These are phyloP conservation scores for Fissipunctia ypsillon DNA, from an alignment of 2,888 invertebrate species.

Conservation along the genomic window DNA sequence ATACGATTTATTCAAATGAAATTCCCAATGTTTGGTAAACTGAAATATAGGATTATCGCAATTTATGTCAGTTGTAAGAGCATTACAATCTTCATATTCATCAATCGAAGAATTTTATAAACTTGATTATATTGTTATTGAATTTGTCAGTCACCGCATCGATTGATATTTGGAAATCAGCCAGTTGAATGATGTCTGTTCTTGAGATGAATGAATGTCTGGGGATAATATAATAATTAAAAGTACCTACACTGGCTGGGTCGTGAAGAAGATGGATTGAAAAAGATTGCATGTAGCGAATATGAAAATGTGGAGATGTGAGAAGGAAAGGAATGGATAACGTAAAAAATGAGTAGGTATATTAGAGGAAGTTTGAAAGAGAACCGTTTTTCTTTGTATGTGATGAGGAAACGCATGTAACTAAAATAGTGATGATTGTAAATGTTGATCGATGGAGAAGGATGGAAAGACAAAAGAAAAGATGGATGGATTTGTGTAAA, in stretches of 20 bases:
- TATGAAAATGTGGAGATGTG: not conserved
- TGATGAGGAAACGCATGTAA: not conserved
- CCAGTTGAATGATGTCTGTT: not conserved
- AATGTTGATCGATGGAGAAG: too few relatives aligned
- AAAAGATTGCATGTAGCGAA: not conserved
- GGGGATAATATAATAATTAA: conserved; percentile 1
- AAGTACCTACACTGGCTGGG: not conserved
- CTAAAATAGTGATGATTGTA: not conserved
- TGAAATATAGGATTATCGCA: not conserved
- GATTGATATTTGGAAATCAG: not conserved
- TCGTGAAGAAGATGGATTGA: not conserved
- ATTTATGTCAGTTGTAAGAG: not conserved
- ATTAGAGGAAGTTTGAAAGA: not conserved
- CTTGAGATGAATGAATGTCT: conserved; percentile 6
- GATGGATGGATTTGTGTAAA: not conserved
- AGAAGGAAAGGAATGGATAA: not conserved
- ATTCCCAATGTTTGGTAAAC: not conserved
- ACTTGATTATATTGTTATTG: not conserved
- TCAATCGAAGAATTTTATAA: not conserved
- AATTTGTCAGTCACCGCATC: not conserved
- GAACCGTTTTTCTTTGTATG: not conserved
- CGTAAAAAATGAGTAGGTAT: not conserved
- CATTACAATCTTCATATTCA: not conserved
- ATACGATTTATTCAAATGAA: not conserved
- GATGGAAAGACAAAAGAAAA: not conserved